Conservation (phyloP, 2,113 vertebrate species). For the Neotoma lepida region DNA sequence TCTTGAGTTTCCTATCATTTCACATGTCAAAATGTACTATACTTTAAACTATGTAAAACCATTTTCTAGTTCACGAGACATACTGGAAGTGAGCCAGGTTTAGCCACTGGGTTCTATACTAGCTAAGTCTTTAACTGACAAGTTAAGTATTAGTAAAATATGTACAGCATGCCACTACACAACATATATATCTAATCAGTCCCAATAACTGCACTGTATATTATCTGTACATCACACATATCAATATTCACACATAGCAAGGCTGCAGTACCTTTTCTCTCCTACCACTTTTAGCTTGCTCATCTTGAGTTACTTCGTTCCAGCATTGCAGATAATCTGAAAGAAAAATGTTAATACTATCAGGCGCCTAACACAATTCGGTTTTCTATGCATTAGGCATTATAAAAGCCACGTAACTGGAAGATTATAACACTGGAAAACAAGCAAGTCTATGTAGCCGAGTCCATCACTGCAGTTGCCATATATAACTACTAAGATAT, state of each 20-base stretch:
- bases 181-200: neutral
- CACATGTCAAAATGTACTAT: neutral
- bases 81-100: neutral
- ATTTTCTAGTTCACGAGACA: neutral
- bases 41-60: neutral
- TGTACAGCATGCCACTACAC: neutral
- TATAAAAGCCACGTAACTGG: slow-evolving; percentile 1
- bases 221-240: slow-evolving; percentile 3
- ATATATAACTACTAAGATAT: slow-evolving; percentile 4
- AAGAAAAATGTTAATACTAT: slow-evolving; percentile 69
- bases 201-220: neutral
- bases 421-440: slow-evolving; percentile 18
- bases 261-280: slow-evolving; percentile 91
- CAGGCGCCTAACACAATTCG: neutral
- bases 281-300: slow-evolving; percentile 93
- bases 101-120: neutral
- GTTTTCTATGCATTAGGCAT: neutral
- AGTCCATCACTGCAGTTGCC: neutral
- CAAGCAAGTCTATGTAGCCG: neutral
- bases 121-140: slow-evolving; percentile 22
- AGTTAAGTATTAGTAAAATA: slow-evolving; percentile 37
- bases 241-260: slow-evolving; percentile 40
- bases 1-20: neutral
- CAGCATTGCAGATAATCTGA: slow-evolving; percentile 88
- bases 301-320: slow-evolving; percentile 89